These are phyloP conservation scores for Neodon shergylaensis DNA, from an alignment of 2,113 vertebrate genomes.

Conservation along the genomic window DNA sequence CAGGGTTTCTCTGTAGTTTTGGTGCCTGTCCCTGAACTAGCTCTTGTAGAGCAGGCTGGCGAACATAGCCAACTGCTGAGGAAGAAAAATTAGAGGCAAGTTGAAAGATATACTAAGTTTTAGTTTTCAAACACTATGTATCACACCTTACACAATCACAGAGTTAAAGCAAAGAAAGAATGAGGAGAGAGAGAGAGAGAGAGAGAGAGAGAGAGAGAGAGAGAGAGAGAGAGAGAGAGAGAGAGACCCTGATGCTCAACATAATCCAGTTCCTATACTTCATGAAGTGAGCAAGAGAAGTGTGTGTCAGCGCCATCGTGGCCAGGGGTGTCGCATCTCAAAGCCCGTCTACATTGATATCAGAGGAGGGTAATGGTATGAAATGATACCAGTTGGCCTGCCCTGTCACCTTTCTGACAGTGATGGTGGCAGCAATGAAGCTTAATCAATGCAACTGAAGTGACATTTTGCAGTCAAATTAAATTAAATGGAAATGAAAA, in stretches of 20 bases:
- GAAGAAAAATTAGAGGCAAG: not conserved
- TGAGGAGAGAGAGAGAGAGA: no score
- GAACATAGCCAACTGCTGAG: not conserved
- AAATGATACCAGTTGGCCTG: conserved; percentile 83
- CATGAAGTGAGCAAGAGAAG: conserved; percentile 42
- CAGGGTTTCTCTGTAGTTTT: no score
- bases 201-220: not conserved
- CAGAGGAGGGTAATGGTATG: conserved; percentile 68
- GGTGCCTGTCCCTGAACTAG: no score
- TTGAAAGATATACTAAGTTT: not conserved
- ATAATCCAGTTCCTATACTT: conserved; percentile 59
- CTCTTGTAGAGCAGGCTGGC: no score
- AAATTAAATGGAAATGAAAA: conserved; percentile 96
- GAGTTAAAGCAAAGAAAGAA: conserved; percentile 21
- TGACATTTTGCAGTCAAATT: conserved; percentile 96
- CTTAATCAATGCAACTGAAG: conserved; percentile 96
- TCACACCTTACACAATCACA: not conserved
- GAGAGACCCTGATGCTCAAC: not conserved
- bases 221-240: not conserved
- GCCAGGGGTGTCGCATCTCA: conserved; percentile 71
- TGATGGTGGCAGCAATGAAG: conserved; percentile 88
- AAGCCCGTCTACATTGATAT: conserved; percentile 82
- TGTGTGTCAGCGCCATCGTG: not conserved
- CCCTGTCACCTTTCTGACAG: conserved; percentile 89
- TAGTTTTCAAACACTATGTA: conserved; percentile 20